Conservation (phyloP, 2,113 vertebrate genomes). For the Chunga burmeisteri region DNA sequence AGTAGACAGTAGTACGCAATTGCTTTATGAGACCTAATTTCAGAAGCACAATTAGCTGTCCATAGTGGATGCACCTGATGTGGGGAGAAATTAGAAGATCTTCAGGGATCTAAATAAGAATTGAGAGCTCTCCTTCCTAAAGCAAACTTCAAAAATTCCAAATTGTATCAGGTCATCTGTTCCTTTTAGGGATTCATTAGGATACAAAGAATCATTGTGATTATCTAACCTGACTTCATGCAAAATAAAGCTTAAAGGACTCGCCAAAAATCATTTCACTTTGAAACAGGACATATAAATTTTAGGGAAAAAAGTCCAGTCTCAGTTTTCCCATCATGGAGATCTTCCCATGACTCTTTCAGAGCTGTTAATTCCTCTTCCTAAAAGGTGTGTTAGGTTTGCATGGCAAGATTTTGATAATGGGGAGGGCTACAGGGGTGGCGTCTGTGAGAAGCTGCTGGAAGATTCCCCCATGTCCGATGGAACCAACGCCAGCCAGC, state of each 20-base stretch:
- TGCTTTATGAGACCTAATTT: background rate
- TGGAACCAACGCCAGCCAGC: accelerated
- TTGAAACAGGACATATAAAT: background rate
- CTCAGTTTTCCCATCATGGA: background rate
- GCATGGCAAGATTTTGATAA: background rate
- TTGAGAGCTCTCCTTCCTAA: background rate
- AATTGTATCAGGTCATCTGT: background rate
- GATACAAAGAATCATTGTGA: background rate
- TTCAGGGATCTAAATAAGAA: background rate
- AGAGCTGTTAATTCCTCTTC: background rate
- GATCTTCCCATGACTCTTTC: background rate
- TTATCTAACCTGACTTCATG: background rate
- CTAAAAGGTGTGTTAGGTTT: background rate
- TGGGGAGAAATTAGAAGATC: background rate
- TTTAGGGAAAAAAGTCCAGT: background rate
- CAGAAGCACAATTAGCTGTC: background rate
- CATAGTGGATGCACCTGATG: background rate
- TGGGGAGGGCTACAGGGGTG: accelerated
- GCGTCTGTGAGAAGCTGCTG: background rate
- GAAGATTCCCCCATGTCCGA: accelerated
- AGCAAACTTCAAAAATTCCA: background rate
- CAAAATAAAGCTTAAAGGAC: background rate
- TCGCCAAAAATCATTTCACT: background rate
- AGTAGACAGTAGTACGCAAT: background rate
- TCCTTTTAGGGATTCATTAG: background rate